Evolutionary conservation across 2,113 vertebrate genomes (phyloP), one percentile per base, ranked within the genome.

Genomic region (Romanogobio albipinnatus): DNA sequence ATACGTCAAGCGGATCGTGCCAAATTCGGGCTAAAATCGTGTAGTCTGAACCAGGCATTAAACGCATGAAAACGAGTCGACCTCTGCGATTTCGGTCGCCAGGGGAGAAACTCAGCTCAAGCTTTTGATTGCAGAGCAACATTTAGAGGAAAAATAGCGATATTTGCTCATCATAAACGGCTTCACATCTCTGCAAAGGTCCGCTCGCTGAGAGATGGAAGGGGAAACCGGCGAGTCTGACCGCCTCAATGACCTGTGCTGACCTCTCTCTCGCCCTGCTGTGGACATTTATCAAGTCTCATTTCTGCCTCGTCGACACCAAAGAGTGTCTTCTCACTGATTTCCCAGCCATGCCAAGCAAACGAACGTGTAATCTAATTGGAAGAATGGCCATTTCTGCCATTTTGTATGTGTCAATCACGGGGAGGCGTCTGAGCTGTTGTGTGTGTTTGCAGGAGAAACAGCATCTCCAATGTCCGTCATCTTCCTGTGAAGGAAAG

Each of bases 401-500:
- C 51, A 14, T 68, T 81, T 51, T 68, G 61, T 68, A n/a, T 0
- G 17, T 22, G 45, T 47, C 61, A 53, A 53, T 81, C 61, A 53
- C 26, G 33, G 14, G 1, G 3, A 59, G 36, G 33, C 0, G 5
- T n/a, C 43, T 36, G 39, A 5, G 19, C 39, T 80, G n/a, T 26
- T 61, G 36, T 49, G 78, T 45, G 11, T 15, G 77, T 45, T 8
- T 79, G 8, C 33, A 15, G 45, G 36, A 66, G 26, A 66, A 81
- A 66, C 22, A 82, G 49, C 81, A 71, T 82, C 81, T 82, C 33
- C 19, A 73, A 71, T 82, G 11, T 71, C 47, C 66, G 3, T 36
- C 80, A 36, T 71, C 81, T 71, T 71, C 62, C 66, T 71, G 77
- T 10, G 22, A 47, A 58, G 53, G 68, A 81, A 85, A 85, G 58